These are phyloP conservation scores for Lycaon pictus DNA, from an alignment of 2,113 vertebrate species.

Conservation along the genomic window DNA sequence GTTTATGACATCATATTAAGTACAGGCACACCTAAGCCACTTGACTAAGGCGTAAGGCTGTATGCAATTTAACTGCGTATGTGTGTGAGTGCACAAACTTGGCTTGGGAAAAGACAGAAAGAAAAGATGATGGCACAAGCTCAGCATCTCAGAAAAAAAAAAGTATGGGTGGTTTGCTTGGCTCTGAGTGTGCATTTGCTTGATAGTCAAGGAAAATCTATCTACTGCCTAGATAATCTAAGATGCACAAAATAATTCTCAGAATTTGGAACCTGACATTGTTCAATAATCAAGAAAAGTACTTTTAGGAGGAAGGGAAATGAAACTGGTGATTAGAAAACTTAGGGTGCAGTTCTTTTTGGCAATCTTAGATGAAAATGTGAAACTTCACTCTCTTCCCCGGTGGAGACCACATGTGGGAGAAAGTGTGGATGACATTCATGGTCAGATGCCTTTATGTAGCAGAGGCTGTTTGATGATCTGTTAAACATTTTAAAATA, in stretches of 20 bases:
- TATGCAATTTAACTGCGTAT: neutral
- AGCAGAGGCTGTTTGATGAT: neutral
- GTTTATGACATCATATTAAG: neutral
- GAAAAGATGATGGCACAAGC: neutral
- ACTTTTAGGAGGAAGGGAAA: neutral
- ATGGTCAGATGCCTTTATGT: neutral
- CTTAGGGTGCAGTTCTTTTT: neutral
- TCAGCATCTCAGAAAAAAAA: conserved; percentile 15
- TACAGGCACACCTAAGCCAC: neutral
- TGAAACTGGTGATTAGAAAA: neutral
- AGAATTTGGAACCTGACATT: neutral
- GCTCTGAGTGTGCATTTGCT: neutral
- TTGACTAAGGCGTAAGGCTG: conserved; percentile 29
- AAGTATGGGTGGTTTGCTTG: neutral
- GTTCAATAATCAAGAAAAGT: conserved; percentile 42
- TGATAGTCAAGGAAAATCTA: neutral
- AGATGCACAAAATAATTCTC: neutral
- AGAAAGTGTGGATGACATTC: conserved; percentile 32
- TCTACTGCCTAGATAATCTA: neutral
- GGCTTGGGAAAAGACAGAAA: conserved; percentile 23
- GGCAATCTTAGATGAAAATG: neutral
- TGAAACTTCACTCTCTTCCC: neutral
- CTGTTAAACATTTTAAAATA: conserved; percentile 4
- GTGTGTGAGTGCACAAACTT: neutral
- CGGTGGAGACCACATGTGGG: neutral